A percentile compares a stretch with the other conserved stretches of the same genome.
Conservation (phyloP, 1,140 invertebrate genomes). For the Dendrolimus punctatus region DNA sequence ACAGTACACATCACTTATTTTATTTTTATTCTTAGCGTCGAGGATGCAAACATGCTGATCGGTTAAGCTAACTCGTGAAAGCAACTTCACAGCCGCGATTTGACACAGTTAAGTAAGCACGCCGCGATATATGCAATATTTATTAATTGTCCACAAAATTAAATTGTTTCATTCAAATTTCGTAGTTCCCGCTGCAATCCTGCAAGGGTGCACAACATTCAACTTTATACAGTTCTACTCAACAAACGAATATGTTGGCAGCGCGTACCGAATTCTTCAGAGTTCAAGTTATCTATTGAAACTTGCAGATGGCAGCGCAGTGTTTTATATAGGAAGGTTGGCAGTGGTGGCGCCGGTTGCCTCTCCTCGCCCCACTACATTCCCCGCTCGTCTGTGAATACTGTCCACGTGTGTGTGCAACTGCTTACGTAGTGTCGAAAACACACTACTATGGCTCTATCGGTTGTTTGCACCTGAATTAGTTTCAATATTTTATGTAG, state of each 20-base stretch:
- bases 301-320: slow-evolving; percentile 67
- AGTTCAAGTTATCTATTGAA: slow-evolving; percentile 67
- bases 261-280: slow-evolving; percentile 55
- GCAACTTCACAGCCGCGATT: slow-evolving; percentile 19
- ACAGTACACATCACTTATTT: slow-evolving; percentile 37
- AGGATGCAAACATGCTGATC: neutral
- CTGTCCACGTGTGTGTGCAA: slow-evolving; percentile 22
- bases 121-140: neutral
- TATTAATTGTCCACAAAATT: slow-evolving; percentile 18
- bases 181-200: slow-evolving; percentile 42
- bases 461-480: slow-evolving; percentile 27
- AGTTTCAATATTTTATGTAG: slow-evolving; percentile 28
- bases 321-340: slow-evolving; percentile 61
- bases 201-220: slow-evolving; percentile 56
- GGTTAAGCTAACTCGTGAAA: slow-evolving; percentile 4
- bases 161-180: slow-evolving; percentile 35
- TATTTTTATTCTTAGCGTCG: slow-evolving; percentile 4
- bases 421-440: slow-evolving; percentile 26
- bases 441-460: slow-evolving; percentile 26
- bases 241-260: slow-evolving; percentile 54
- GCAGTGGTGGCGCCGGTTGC: slow-evolving; percentile 29
- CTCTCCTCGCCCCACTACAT: slow-evolving; percentile 19
- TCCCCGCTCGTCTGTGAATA: slow-evolving; percentile 15
- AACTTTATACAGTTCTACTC: slow-evolving; percentile 34
- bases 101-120: slow-evolving; percentile 38